Evolutionary conservation across 2,888 invertebrate species (phyloP).

Genomic region (Xanthia icteritia): DNA sequence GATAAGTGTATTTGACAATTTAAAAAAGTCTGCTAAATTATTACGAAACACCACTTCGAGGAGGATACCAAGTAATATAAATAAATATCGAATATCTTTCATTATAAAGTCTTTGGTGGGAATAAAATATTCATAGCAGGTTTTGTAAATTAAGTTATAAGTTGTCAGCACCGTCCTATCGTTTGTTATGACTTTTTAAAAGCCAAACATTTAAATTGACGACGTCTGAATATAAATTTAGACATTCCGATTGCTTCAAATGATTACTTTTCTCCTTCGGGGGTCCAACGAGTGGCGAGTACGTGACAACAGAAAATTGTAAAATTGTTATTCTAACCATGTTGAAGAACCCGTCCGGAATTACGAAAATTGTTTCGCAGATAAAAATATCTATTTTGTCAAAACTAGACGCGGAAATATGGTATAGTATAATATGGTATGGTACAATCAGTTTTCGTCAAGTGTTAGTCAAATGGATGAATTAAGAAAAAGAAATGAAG

Average conservation of each 20-base stretch:
- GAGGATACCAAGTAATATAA: conserved; percentile 46
- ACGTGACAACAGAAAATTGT: conserved; percentile 88
- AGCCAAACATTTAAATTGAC: conserved; percentile 84
- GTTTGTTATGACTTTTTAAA: conserved; percentile 74
- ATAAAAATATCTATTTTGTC: conserved; percentile 83
- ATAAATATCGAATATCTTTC: conserved; percentile 57
- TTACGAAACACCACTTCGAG: conserved; percentile 31
- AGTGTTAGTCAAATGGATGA: conserved; percentile 20
- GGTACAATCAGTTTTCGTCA: conserved; percentile 54
- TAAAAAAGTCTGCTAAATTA: conserved; percentile 39
- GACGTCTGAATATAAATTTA: conserved; percentile 84
- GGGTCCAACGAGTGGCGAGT: conserved; percentile 83
- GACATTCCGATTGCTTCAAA: conserved; percentile 85
- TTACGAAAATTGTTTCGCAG: conserved; percentile 87
- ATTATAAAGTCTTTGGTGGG: conserved; percentile 30
- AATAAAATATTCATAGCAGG: conserved; percentile 53
- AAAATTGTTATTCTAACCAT: conserved; percentile 88
- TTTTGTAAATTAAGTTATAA: conserved; percentile 58
- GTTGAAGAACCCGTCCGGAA: conserved; percentile 84
- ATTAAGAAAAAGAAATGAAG: too few relatives aligned
- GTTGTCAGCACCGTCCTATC: conserved; percentile 50
- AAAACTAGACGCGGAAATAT: conserved; percentile 72
- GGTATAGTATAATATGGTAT: conserved; percentile 55
- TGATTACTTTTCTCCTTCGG: conserved; percentile 86
- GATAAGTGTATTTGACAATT: conserved; percentile 41